Base-by-base conservation (phyloP, 37 sponge, comb jelly and placozoan species). In the Trichoplax adhaerens region DNA sequence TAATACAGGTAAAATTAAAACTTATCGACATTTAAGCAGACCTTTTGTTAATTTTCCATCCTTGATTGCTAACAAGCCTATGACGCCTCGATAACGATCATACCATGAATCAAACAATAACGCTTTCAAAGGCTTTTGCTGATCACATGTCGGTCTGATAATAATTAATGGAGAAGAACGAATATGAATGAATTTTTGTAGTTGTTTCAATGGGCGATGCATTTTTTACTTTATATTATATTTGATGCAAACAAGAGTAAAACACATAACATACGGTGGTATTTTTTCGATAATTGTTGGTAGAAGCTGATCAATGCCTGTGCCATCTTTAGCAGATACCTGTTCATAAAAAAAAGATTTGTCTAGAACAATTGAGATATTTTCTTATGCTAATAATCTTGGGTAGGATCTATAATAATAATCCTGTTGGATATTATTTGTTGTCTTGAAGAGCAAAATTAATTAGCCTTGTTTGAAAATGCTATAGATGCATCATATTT, bases 91-190 rank as follows among this genome's bases (percentile, higher is more conserved):
- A 71, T 85, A 85, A 1, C 66, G 77, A 10, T 88, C 84, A 67
- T 73, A 92, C 94, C 94, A 92, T 70, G 82, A 81, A 76, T 92
- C 94, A 74, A 92, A 79, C 68, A 92, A 77, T 48, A 88, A 75
- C 61, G 78, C 66, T 52, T 73, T 56, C 55, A 84, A 72, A 4
- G 85, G 86, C 6, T 3, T 54, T 12, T 71, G 70, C 4, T 62
- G 65, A 55, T 61, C 48, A 7, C 68, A 71, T n/a, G 59, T 53
- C 1, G 77, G 82, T 54, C 77, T 79, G 63, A 48, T 50, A 8
- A 73, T 62, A 59, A 77, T 4, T 4, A 73, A n/a, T 54, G 2
- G 56, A 3, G 54, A 73, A 5, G 29, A 53, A 8, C 69, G 5
- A 48, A 5, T 4, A 53, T 56, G 58, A n/a, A n/a, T 4, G 12